Base-by-base conservation (phyloP, 2,888 invertebrate species). In the Agrypnus murinus region DNA sequence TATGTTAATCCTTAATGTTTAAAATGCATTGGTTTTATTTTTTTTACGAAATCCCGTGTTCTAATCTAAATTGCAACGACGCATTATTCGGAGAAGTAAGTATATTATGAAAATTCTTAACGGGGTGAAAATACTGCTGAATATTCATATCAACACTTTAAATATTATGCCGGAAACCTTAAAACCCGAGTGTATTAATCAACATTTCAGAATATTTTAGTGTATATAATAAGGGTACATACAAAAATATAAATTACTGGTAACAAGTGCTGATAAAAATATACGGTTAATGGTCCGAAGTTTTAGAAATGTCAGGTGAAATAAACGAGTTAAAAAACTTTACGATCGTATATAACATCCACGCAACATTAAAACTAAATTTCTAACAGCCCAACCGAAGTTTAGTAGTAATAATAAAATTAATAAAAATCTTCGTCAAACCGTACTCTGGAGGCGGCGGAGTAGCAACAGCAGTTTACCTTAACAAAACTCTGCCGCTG, bases 391-490 rank as follows among this genome's bases (percentile, higher is more conserved):
- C 46, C 2, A 5, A 25, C 2, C 9, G 46, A 46, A 46, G 19
- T 12, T n/a, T 25, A 25, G 43, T 46, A 10, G 25, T 19, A 57
- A 38, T 59, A 59, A 59, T 59, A 59, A 40, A 38, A 43, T 59
- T 59, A 59, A 59, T 59, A 59, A 59, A 59, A 59, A 25, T 10
- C n/a, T 32, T 59, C n/a, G 36, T 19, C 48, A 12, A 34, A 15
- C 12, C 31, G 45, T n/a, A n/a, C n/a, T n/a, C n/a, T n/a, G n/a
- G n/a, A n/a, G n/a, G n/a, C n/a, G n/a, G n/a, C n/a, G n/a, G n/a
- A n/a, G n/a, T n/a, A n/a, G n/a, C n/a, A n/a, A n/a, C n/a, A n/a
- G 36, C 46, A 50, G 19, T 48, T 50, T 48, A 17, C 63, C 46
- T 34, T 12, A 19, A 7, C 17, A 46, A 48, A 7, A 17, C 17